A percentile compares a stretch with the other conserved stretches of the same genome.
Conservation (phyloP, 2,113 vertebrate genomes). For the Python bivittatus region DNA sequence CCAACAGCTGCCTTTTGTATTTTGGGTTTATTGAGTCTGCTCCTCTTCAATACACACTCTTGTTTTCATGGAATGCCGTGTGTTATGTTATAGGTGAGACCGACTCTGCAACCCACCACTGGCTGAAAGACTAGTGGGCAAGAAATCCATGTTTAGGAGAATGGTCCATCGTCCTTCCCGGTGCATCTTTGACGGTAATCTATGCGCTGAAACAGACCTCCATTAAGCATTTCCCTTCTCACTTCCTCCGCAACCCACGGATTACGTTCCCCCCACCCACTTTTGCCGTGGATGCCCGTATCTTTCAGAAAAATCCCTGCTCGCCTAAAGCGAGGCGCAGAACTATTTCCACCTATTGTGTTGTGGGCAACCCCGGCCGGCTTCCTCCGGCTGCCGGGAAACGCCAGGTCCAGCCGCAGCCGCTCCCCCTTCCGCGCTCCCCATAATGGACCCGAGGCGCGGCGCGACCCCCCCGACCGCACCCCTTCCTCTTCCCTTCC, state of each 20-base stretch:
- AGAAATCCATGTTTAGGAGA: background rate
- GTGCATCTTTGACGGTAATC: background rate
- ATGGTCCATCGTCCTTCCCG: background rate
- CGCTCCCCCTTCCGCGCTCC: background rate
- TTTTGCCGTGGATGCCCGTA: background rate
- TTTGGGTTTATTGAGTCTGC: background rate
- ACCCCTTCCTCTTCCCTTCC: background rate
- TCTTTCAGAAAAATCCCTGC: background rate
- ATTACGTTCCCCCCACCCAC: background rate
- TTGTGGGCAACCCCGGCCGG: background rate
- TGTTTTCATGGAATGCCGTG: constrained; percentile 10
- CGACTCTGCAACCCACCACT: constrained; percentile 41
- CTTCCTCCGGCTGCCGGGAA: background rate
- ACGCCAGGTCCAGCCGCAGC: background rate
- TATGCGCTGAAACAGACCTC: background rate
- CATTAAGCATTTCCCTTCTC: background rate
- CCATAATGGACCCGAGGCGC: background rate
- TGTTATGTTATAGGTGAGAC: constrained; percentile 39
- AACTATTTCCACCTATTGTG: constrained; percentile 17
- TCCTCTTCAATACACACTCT: background rate
- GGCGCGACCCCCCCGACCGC: background rate
- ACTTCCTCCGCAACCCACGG: background rate
- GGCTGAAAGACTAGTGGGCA: constrained; percentile 17
- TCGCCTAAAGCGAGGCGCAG: background rate
- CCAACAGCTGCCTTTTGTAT: background rate